These are phyloP conservation scores for Tursiops truncatus DNA, from an alignment of 2,113 vertebrate species.

Conservation along the genomic window DNA sequence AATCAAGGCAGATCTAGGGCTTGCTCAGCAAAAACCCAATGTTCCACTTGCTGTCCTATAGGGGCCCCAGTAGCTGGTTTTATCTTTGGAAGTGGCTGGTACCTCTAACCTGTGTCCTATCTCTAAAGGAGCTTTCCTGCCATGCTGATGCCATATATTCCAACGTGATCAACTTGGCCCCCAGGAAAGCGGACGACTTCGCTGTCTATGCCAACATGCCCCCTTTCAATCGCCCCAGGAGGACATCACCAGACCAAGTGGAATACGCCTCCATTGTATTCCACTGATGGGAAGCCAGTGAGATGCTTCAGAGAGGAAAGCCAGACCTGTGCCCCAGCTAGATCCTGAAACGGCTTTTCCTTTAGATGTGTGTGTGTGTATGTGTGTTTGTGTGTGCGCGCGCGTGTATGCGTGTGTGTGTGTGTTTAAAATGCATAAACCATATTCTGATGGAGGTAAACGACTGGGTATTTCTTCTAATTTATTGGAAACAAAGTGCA, in stretches of 20 bases:
- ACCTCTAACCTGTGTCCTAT: neutral
- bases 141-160: constrained; percentile 34
- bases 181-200: constrained; percentile 12
- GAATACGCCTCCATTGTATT: constrained; percentile 49
- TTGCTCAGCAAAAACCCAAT: neutral
- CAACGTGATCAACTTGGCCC: constrained; percentile 35
- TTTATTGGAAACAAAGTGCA: neutral
- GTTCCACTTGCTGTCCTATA: neutral
- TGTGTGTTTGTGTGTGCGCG: neutral
- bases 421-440: neutral
- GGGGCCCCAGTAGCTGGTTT: neutral
- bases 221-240: neutral
- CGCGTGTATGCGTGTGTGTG: neutral
- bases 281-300: neutral
- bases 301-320: neutral
- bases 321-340: neutral
- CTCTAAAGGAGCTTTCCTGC: constrained; percentile 25
- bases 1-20: neutral
- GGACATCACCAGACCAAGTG: neutral
- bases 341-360: neutral
- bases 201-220: constrained; percentile 44
- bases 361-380: neutral
- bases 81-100: neutral
- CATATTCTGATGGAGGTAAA: neutral
- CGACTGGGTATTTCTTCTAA: neutral